A percentile compares a stretch with the other conserved stretches of the same genome.
These are phyloP conservation scores for Serrognathus titanus DNA, from an alignment of 2,888 invertebrate species.

Conservation along the genomic window DNA sequence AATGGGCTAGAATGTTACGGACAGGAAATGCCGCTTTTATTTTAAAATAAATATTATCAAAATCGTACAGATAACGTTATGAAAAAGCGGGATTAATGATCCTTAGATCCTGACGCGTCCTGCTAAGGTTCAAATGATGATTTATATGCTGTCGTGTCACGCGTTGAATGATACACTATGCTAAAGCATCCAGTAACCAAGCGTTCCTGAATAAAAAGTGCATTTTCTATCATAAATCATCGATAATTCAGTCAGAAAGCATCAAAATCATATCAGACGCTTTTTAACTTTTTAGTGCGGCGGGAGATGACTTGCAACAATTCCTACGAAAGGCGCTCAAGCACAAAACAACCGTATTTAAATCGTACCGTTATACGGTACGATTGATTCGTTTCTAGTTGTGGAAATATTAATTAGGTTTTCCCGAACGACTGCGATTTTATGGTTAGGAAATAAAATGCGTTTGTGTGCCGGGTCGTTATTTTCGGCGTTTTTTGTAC, in stretches of 20 bases:
- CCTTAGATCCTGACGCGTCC: conserved; percentile 36
- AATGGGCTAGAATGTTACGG: no score
- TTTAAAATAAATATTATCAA: no score
- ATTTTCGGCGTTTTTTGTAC: no score
- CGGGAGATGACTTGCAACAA: conserved; percentile 24
- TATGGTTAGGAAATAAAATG: no score
- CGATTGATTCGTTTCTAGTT: no score
- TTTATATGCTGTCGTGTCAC: conserved; percentile 43
- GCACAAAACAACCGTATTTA: conserved; percentile 1
- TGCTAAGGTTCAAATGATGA: conserved; percentile 45
- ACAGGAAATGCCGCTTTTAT: no score
- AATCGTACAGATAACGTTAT: background rate
- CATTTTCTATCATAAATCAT: conserved; percentile 46
- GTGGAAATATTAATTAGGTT: no score
- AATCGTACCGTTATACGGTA: no score
- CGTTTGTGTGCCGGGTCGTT: no score
- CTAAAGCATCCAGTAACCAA: conserved; percentile 42
- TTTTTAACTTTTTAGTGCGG: conserved; percentile 41
- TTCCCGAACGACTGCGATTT: no score
- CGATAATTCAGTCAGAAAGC: conserved; percentile 47
- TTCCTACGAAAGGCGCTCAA: conserved; percentile 2
- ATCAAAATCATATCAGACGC: conserved; percentile 42
- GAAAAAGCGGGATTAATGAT: conserved; percentile 40
- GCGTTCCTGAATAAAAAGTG: conserved; percentile 40
- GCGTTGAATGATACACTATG: conserved; percentile 46